A percentile compares a stretch with the other conserved stretches of the same genome.
phyloP scores from a whole-genome alignment of 1,140 invertebrate species.

The Ceratitis capitata region DNA sequence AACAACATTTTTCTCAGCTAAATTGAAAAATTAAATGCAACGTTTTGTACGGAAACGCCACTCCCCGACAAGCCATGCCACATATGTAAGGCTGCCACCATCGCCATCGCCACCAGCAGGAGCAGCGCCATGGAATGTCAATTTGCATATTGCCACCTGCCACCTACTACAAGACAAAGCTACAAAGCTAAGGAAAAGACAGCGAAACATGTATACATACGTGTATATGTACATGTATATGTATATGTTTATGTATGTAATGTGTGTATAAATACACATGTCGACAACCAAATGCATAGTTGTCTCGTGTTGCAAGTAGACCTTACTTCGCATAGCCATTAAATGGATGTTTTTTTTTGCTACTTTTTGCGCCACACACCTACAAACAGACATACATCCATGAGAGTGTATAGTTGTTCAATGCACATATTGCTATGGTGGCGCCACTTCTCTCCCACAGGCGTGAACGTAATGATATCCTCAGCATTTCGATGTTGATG shows the following conservation, averaged over 20 bases:
- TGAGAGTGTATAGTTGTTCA: neutral
- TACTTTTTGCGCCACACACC: neutral
- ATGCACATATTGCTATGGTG: neutral
- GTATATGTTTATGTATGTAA: neutral
- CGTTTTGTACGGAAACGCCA: slow-evolving; percentile 1
- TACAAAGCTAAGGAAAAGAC: neutral
- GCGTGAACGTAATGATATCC: neutral
- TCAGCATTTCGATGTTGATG: neutral
- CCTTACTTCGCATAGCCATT: neutral
- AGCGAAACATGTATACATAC: neutral
- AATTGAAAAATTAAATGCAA: slow-evolving; percentile 27
- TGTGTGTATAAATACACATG: too few species aligned
- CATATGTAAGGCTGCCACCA: neutral
- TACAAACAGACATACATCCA: neutral
- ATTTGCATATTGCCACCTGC: slow-evolving; percentile 33
- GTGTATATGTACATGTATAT: neutral
- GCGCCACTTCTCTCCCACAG: neutral
- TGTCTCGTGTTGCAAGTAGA: neutral
- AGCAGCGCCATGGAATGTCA: neutral
- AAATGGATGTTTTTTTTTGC: neutral
- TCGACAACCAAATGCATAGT: neutral
- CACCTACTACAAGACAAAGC: slow-evolving; percentile 21
- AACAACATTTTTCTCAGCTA: neutral
- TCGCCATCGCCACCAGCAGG: too few species aligned
- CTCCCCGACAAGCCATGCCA: neutral